A percentile compares a stretch with the other conserved stretches of the same genome.
Conservation (phyloP, 2,113 vertebrate genomes). For the Nycticebus coucang region DNA sequence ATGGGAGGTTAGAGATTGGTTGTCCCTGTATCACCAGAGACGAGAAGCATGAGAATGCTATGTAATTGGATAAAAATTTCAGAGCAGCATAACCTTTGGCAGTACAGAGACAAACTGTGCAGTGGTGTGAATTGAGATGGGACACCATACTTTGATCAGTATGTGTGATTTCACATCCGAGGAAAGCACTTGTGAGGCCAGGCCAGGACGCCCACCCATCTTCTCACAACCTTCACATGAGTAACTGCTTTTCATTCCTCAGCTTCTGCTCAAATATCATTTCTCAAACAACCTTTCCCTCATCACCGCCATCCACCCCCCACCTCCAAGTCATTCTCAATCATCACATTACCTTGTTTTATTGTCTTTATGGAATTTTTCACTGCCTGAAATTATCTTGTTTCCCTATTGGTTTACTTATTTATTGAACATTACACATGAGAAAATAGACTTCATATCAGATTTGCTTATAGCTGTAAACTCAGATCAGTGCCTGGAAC, state of each 20-base stretch:
- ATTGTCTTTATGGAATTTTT: background rate
- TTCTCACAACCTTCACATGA: background rate
- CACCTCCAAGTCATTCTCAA: background rate
- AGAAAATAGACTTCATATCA: background rate
- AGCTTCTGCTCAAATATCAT: background rate
- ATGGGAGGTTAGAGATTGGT: background rate
- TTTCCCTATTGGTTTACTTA: background rate
- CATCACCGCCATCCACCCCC: background rate
- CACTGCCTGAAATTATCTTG: background rate
- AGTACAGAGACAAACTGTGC: background rate
- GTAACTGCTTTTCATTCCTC: background rate
- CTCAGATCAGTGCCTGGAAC: background rate
- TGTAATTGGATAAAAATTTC: background rate
- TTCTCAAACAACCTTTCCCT: background rate
- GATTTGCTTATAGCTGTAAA: background rate
- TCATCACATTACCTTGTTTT: background rate
- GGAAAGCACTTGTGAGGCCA: background rate
- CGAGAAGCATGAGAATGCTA: background rate
- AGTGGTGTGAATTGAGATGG: background rate
- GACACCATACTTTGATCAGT: background rate
- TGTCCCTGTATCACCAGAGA: background rate
- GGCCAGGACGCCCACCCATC: background rate
- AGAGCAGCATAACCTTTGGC: background rate
- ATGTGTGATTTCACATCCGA: background rate
- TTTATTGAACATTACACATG: background rate